Percentiles rank a stretch among this genome's conserved stretches.
These are phyloP conservation scores for Ormyrus labotus DNA, from an alignment of 2,888 invertebrate genomes.

Conservation along the genomic window DNA sequence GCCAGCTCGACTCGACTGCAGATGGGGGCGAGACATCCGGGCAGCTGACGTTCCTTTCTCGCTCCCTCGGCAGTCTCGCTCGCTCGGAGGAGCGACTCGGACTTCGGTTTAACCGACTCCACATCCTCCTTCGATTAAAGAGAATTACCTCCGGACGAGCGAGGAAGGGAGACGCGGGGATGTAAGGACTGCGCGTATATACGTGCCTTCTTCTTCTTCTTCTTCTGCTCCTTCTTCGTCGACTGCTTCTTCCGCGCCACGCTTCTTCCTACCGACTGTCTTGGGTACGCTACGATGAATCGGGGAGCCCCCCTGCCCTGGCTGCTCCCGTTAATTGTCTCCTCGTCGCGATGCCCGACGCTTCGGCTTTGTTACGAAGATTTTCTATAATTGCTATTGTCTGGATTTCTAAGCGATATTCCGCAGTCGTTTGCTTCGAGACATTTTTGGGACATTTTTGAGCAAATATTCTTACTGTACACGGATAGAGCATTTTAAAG, in stretches of 20 bases:
- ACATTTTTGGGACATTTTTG: too few relatives aligned
- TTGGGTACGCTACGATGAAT: slow-evolving; percentile 37
- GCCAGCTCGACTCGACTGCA: slow-evolving; percentile 61
- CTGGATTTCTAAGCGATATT: too few relatives aligned
- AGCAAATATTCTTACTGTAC: too few relatives aligned
- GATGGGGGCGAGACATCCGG: slow-evolving; percentile 75
- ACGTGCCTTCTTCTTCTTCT: slow-evolving; percentile 22
- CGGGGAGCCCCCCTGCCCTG: slow-evolving; percentile 28
- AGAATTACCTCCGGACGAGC: slow-evolving; percentile 72
- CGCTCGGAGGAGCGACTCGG: slow-evolving; percentile 65
- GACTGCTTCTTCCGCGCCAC: not conserved
- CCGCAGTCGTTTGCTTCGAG: too few relatives aligned
- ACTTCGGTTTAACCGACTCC: slow-evolving; percentile 76
- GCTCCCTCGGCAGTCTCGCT: slow-evolving; percentile 4
- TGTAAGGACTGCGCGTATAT: not conserved
- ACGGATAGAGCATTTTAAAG: too few relatives aligned
- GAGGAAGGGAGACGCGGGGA: not conserved
- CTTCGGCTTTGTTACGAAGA: not conserved
- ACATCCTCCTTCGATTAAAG: slow-evolving; percentile 76
- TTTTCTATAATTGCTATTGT: not conserved
- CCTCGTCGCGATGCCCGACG: slow-evolving; percentile 13
- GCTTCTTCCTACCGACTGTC: not conserved
- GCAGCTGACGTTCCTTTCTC: slow-evolving; percentile 73
- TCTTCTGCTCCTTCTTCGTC: not conserved
- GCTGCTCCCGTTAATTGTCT: slow-evolving; percentile 52